phyloP scores from a whole-genome alignment of 2,888 invertebrate genomes.

The Caenorhabditis macrosperma region DNA sequence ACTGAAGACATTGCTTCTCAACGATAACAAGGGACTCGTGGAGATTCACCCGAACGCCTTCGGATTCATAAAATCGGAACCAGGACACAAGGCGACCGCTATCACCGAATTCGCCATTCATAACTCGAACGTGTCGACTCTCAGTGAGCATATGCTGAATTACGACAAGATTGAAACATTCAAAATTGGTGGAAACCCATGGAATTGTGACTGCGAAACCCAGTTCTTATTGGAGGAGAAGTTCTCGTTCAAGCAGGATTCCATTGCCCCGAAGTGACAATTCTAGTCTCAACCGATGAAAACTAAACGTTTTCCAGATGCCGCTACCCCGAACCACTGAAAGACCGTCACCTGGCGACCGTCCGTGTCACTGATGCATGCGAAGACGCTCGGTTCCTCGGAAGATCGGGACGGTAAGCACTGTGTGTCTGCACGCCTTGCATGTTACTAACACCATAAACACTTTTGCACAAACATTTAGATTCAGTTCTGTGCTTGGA shows the following conservation, averaged over 20 bases:
- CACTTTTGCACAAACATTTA: constrained; percentile 14
- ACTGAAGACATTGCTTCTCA: constrained; percentile 44
- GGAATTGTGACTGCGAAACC: constrained; percentile 63
- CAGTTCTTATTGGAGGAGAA: constrained; percentile 51
- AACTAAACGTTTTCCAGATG: constrained; percentile 44
- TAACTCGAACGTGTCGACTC: constrained; percentile 44
- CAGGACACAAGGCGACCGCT: constrained; percentile 26
- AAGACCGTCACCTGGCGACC: constrained; percentile 20
- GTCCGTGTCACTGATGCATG: constrained; percentile 50
- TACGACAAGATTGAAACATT: constrained; percentile 49
- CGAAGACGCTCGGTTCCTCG: constrained; percentile 27
- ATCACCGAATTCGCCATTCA: constrained; percentile 39
- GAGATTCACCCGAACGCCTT: constrained; percentile 66
- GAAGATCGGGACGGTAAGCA: constrained; percentile 35
- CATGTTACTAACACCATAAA: constrained; percentile 13
- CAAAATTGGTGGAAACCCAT: constrained; percentile 55
- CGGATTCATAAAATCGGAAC: constrained; percentile 49
- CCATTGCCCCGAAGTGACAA: constrained; percentile 18
- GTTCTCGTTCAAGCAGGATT: constrained; percentile 50
- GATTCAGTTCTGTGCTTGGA: constrained; percentile 42
- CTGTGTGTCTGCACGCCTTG: constrained; percentile 11
- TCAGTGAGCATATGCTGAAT: constrained; percentile 55
- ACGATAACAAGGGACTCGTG: constrained; percentile 30
- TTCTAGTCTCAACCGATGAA: not conserved
- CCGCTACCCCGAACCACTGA: constrained; percentile 22